A percentile compares a stretch with the other conserved stretches of the same genome.
phyloP scores from a whole-genome alignment of 2,113 vertebrate species.

The Anarrhichthys ocellatus region DNA sequence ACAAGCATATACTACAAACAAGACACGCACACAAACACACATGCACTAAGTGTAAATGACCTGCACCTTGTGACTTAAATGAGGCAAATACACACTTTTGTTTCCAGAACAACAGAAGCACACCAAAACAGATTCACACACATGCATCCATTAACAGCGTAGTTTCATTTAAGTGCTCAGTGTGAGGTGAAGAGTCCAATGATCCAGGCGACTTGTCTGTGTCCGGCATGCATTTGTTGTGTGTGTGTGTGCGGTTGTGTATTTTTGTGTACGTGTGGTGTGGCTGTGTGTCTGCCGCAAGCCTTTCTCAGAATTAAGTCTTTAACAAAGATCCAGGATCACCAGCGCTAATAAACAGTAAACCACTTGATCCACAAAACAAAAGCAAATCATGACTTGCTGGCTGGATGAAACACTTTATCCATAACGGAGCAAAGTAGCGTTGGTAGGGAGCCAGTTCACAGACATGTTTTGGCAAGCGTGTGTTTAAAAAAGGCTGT shows the following conservation, averaged over 20 bases:
- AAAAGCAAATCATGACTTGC: conserved; percentile 14
- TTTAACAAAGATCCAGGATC: conserved; percentile 30
- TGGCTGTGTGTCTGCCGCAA: not conserved
- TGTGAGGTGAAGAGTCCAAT: conserved; percentile 38
- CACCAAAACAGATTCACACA: not conserved
- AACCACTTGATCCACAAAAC: conserved; percentile 30
- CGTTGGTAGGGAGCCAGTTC: conserved; percentile 2
- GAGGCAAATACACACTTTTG: not conserved
- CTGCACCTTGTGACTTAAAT: not conserved
- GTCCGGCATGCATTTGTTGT: not conserved
- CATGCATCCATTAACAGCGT: conserved; percentile 17
- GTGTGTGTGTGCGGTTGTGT: conserved; percentile 2
- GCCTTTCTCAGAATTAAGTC: conserved; percentile 19
- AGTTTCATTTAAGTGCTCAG: conserved; percentile 46
- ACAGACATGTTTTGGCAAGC: conserved; percentile 1
- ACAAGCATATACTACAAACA: not conserved
- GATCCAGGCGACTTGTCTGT: conserved; percentile 45
- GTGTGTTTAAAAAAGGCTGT: not conserved
- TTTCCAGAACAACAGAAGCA: not conserved
- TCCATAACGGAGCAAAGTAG: not conserved
- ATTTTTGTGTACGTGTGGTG: not conserved
- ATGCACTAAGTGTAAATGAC: fast-evolving
- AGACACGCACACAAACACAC: not conserved
- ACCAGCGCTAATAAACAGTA: not conserved
- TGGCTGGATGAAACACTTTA: not conserved